These are phyloP conservation scores for Bombus confusus DNA, from an alignment of 1,140 invertebrate genomes.

Conservation along the genomic window DNA sequence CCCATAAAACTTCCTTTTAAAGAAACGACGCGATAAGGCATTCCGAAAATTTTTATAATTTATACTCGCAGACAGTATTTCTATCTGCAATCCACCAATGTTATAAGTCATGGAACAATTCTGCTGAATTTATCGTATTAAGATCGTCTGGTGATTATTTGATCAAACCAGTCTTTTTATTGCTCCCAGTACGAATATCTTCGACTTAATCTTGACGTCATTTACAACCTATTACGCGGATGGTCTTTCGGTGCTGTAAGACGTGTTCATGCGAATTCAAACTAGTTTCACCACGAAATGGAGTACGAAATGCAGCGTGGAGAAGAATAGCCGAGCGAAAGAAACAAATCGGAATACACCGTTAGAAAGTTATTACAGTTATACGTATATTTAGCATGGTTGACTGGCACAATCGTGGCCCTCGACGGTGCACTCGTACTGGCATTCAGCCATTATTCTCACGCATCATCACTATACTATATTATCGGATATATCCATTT, in stretches of 20 bases:
- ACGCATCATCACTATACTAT: slow-evolving; percentile 54
- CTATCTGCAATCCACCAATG: not conserved
- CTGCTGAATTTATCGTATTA: not conserved
- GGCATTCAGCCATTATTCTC: slow-evolving; percentile 65
- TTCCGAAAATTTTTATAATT: not conserved
- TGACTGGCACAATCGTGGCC: slow-evolving; percentile 57
- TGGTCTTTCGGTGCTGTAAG: not conserved
- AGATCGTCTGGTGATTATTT: not conserved
- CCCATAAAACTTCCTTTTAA: not conserved
- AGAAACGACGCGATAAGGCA: not conserved
- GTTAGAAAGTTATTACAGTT: slow-evolving; percentile 53
- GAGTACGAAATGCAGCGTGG: not conserved
- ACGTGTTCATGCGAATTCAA: no score
- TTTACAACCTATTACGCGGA: not conserved
- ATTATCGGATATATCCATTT: slow-evolving; percentile 54
- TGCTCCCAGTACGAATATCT: not conserved
- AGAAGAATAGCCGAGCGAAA: slow-evolving; percentile 1
- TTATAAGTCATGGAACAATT: no score
- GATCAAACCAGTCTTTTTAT: not conserved
- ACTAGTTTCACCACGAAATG: not conserved
- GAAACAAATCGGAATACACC: slow-evolving; percentile 30
- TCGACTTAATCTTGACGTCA: not conserved
- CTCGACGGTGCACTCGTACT: slow-evolving; percentile 63
- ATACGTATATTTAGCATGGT: slow-evolving; percentile 61
- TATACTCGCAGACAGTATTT: not conserved